Percentiles rank a stretch among this genome's conserved stretches.
Conservation (phyloP, 2,797 vertebrate species). For the Urocyon cinereoargenteus region DNA sequence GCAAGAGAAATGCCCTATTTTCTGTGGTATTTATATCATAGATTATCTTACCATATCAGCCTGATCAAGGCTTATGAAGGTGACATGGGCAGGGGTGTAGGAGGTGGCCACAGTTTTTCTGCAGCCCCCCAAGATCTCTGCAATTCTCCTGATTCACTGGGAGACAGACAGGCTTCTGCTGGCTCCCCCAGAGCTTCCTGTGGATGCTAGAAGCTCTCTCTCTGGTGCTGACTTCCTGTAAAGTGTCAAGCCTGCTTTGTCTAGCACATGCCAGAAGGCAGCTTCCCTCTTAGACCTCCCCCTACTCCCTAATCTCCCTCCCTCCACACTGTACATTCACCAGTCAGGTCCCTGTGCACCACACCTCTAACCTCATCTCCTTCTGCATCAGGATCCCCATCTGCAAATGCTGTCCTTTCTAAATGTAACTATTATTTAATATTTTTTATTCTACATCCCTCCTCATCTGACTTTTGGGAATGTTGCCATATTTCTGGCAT, state of each 20-base stretch:
- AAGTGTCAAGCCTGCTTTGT: background rate
- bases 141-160: background rate
- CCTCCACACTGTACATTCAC: fast-evolving
- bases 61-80: background rate
- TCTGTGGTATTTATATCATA: background rate
- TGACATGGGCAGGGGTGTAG: background rate
- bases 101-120: background rate
- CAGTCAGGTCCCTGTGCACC: no score
- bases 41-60: background rate
- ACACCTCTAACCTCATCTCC: background rate
- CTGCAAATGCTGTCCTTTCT: background rate
- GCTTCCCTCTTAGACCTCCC: background rate
- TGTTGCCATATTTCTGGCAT: background rate
- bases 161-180: background rate
- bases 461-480: background rate
- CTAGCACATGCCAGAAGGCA: background rate
- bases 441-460: background rate
- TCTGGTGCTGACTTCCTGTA: background rate
- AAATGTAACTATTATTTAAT: background rate
- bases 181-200: background rate
- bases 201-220: background rate
- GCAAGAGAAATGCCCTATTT: background rate
- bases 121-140: no score
- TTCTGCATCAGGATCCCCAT: background rate
- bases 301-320: no score